These are phyloP conservation scores for Hycleus cichorii DNA, from an alignment of 1,140 invertebrate genomes.

Conservation along the genomic window DNA sequence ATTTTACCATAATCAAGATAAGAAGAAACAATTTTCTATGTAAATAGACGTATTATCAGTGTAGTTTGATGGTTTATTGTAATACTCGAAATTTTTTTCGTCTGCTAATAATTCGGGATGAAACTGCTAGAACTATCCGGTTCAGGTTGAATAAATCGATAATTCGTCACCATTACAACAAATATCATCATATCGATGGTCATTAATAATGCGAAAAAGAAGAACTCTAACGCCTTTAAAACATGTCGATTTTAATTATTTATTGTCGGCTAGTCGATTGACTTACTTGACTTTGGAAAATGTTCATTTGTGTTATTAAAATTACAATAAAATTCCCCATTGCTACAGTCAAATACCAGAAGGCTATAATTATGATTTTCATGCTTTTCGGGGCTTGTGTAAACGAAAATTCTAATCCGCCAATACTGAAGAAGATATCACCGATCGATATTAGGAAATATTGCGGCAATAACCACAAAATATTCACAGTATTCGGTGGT, in stretches of 20 bases:
- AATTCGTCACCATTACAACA: constrained; percentile 33
- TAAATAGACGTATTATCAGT: too few relatives aligned
- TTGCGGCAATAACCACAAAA: constrained; percentile 81
- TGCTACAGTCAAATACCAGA: constrained; percentile 71
- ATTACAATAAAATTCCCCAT: constrained; percentile 77
- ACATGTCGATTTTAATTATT: neutral
- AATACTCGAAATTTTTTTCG: too few relatives aligned
- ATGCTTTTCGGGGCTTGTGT: constrained; percentile 47
- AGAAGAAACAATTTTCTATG: too few relatives aligned
- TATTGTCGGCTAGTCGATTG: neutral
- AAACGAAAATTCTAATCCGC: constrained; percentile 68
- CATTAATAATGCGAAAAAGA: constrained; percentile 37
- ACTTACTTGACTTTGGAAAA: constrained; percentile 58
- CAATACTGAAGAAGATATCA: constrained; percentile 63
- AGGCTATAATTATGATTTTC: constrained; percentile 74
- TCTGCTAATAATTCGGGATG: too few relatives aligned
- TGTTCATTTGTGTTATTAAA: constrained; percentile 60
- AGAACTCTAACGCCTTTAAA: constrained; percentile 40
- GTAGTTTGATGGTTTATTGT: too few relatives aligned
- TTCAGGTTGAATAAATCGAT: constrained; percentile 33
- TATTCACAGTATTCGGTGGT: constrained; percentile 63
- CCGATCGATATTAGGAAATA: constrained; percentile 79
- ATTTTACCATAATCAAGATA: too few relatives aligned
- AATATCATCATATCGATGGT: constrained; percentile 38
- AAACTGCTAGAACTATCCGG: constrained; percentile 31